These are phyloP conservation scores for Sarcophaga peregrina DNA, from an alignment of 1,140 invertebrate genomes.

Conservation along the genomic window DNA sequence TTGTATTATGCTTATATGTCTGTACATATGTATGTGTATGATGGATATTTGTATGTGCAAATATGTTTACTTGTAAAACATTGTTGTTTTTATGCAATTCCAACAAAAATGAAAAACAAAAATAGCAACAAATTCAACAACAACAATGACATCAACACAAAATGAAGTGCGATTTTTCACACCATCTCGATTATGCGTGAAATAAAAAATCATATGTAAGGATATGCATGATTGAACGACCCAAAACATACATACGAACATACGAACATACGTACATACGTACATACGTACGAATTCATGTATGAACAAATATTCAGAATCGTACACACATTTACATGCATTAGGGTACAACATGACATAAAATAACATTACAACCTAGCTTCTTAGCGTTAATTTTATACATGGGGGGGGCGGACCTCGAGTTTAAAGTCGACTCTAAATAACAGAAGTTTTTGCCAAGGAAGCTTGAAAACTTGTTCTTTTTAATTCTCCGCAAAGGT, in stretches of 20 bases:
- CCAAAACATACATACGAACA: neutral
- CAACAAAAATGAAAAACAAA: slow-evolving; percentile 32
- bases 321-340: too few relatives aligned
- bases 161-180: slow-evolving; percentile 34
- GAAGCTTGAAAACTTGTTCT: too few relatives aligned
- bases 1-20: too few relatives aligned
- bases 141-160: slow-evolving; percentile 20
- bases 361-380: too few relatives aligned
- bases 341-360: too few relatives aligned
- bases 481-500: too few relatives aligned
- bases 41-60: slow-evolving; percentile 32
- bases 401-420: too few relatives aligned
- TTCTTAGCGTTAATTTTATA: too few relatives aligned
- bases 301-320: too few relatives aligned
- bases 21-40: slow-evolving; percentile 24
- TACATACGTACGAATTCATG: neutral
- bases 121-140: slow-evolving; percentile 35
- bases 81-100: slow-evolving; percentile 31
- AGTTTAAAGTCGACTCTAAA: too few relatives aligned
- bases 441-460: too few relatives aligned
- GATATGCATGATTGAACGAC: slow-evolving; percentile 38
- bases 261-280: neutral
- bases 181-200: slow-evolving; percentile 41
- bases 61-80: slow-evolving; percentile 43
- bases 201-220: slow-evolving; percentile 41